Evolutionary conservation across 2,113 vertebrate species (phyloP).

Genomic region (Upupa epops): DNA sequence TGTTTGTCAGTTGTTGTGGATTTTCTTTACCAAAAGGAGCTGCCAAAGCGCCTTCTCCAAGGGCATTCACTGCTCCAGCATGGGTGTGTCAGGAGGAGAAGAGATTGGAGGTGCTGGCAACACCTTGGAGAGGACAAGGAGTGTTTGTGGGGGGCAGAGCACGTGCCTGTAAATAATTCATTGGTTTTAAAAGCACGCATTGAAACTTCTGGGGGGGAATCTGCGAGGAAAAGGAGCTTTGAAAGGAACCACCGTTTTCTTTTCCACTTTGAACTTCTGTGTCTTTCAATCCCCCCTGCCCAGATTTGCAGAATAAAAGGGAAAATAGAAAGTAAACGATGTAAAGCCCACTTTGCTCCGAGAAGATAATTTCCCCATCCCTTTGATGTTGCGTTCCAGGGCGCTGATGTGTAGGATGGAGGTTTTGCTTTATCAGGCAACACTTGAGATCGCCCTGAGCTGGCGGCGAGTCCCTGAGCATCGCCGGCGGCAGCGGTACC

Average conservation of each 20-base stretch:
- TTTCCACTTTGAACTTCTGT: neutral
- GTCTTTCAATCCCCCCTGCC: accelerated
- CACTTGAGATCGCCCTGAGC: neutral
- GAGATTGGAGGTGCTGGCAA: neutral
- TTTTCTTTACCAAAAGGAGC: neutral
- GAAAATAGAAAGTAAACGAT: neutral
- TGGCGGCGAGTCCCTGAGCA: neutral
- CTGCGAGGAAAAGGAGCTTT: neutral
- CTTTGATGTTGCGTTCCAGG: conserved; percentile 19
- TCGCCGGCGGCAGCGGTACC: neutral
- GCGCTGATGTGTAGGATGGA: accelerated
- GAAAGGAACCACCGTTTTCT: neutral
- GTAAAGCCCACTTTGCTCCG: neutral
- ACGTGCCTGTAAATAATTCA: neutral
- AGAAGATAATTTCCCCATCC: neutral
- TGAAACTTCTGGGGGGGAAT: neutral
- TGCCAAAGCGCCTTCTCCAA: neutral
- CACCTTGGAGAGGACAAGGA: neutral
- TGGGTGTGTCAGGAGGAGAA: neutral
- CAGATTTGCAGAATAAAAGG: neutral
- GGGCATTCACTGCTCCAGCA: accelerated
- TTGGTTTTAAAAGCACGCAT: neutral
- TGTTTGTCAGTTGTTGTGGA: neutral
- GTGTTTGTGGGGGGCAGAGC: accelerated
- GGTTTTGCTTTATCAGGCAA: neutral